phyloP scores from a whole-genome alignment of 53 echinoderm and acorn worm genomes.

The Hippasteria phrygiana region DNA sequence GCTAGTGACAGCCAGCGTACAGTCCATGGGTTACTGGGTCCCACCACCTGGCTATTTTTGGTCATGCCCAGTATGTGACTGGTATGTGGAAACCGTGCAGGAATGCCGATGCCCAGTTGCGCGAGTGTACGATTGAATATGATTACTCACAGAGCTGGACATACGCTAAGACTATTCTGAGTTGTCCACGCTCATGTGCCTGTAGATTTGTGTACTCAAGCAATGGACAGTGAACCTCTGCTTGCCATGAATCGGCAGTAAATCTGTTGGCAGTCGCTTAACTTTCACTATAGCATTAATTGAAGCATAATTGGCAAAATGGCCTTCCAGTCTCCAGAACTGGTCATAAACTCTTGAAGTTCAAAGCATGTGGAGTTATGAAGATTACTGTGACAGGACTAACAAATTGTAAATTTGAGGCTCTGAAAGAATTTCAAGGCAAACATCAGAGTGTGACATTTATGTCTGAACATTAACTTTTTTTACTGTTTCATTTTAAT shows the following conservation, averaged over 20 bases:
- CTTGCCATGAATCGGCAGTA: neutral
- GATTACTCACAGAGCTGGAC: constrained; percentile 2
- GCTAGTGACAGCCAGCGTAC: too few species aligned
- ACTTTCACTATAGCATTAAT: constrained; percentile 7
- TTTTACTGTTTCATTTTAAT: neutral
- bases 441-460: neutral
- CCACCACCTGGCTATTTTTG: constrained; percentile 72
- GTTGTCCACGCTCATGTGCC: neutral
- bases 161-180: neutral
- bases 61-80: constrained; percentile 63
- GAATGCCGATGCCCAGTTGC: constrained; percentile 27
- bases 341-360: neutral
- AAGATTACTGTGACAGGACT: neutral
- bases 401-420: neutral
- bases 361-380: neutral
- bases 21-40: constrained; percentile 24
- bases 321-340: neutral
- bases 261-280: constrained; percentile 27
- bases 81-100: constrained; percentile 60
- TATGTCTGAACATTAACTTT: neutral
- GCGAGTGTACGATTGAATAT: neutral
- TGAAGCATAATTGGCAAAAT: constrained; percentile 16
- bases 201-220: too few species aligned
- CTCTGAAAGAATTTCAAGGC: neutral
- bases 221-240: neutral